Evolutionary conservation across 1,140 invertebrate genomes (phyloP), one percentile per base, ranked within the genome.

Genomic region (Drosophila quadrilineata): DNA sequence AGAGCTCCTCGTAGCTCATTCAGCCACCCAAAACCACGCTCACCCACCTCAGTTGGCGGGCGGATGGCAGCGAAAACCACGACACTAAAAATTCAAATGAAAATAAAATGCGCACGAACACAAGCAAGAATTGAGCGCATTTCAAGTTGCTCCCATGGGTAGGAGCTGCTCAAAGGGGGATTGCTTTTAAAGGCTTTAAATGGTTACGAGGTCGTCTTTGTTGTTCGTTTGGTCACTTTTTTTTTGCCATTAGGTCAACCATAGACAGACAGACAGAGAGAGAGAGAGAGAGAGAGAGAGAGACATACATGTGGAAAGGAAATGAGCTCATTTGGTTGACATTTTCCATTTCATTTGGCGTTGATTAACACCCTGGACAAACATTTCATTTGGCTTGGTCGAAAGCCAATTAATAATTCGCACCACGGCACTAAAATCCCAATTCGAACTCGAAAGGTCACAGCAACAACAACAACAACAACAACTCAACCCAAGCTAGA

Each of bases 311-410:
- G n/a, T n/a, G 33, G 14, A 75, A 73, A 59, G 77, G 77, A 84
- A 84, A 84, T 84, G 77, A 84, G 79, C 77, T 84, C 77, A 84
- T 85, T 82, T 68, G 60, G 69, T 73, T 73, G 76, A 84, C 79
- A 84, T 84, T 84, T 84, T 84, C 79, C 77, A 71, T 73, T 84
- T 82, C 77, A 84, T 84, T 84, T 84, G 60, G n/a, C 79, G 77
- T 84, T 84, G 79, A 84, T 84, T 82, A 82, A 84, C 75, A 53
- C 73, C 59, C 54, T 72, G 62, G 29, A 43, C 62, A 64, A 71
- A 63, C 48, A 60, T 80, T 59, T 60, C 10, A 16, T 40, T 53
- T 58, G 45, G 43, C 35, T 33, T 29, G 24, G 4, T 17, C 24
- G 45, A 33, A 40, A 22, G 41, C 31, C 63, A 50, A 59, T 59